phyloP scores from a whole-genome alignment of 1,140 invertebrate genomes.

The Subanguina moxae region DNA sequence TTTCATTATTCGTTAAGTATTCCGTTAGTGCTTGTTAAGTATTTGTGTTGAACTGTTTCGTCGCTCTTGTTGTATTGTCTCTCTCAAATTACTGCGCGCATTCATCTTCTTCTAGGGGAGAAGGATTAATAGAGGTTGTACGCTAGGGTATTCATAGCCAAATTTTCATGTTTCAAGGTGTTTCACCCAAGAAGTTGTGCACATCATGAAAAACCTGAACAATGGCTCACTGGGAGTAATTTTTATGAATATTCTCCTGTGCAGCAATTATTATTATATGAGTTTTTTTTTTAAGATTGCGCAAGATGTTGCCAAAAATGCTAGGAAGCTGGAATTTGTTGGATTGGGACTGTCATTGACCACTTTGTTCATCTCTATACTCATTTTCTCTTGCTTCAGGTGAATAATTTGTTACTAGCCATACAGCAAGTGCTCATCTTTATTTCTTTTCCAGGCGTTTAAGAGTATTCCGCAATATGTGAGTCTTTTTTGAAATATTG shows the following conservation, averaged over 20 bases:
- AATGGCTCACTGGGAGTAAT: conserved; percentile 50
- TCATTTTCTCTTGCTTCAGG: conserved; percentile 78
- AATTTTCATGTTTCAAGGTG: too few species aligned
- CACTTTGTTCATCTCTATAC: conserved; percentile 71
- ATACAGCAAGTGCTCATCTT: conserved; percentile 15
- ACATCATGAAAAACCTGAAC: conserved; percentile 56
- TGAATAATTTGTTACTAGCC: conserved; percentile 60
- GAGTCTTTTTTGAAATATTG: too few species aligned
- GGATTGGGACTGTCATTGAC: conserved; percentile 73
- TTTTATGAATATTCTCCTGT: not conserved
- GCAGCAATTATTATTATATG: not conserved
- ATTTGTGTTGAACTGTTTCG: too few species aligned
- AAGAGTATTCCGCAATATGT: conserved; percentile 75
- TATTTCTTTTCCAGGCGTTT: conserved; percentile 66
- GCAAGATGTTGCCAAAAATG: conserved; percentile 72
- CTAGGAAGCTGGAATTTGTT: conserved; percentile 74
- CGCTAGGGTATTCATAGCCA: too few species aligned
- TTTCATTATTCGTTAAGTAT: too few species aligned
- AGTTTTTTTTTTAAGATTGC: conserved; percentile 61
- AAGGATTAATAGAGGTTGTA: too few species aligned
- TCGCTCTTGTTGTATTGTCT: too few species aligned
- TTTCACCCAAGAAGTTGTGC: conserved; percentile 71
- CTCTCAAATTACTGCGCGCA: too few species aligned
- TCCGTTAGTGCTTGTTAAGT: too few species aligned
- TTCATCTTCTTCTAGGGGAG: too few species aligned